phyloP scores from a whole-genome alignment of 2,797 vertebrate species.

The Rhinogobio ventralis region DNA sequence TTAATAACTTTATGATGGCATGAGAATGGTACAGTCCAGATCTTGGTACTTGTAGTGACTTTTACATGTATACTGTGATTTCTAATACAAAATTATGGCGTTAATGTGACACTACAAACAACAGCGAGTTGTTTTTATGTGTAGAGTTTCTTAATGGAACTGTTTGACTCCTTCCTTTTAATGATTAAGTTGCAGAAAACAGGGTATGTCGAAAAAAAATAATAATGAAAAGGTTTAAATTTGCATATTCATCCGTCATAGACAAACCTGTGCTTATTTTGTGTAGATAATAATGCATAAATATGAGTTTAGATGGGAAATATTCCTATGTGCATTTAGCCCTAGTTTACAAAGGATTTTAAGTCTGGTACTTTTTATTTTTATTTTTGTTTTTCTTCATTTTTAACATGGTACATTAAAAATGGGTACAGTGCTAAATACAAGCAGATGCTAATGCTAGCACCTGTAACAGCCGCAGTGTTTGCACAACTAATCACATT shows the following conservation, averaged over 20 bases:
- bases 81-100: background rate
- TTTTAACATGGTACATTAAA: slow-evolving; percentile 34
- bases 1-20: slow-evolving; percentile 10
- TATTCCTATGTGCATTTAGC: slow-evolving; percentile 49
- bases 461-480: slow-evolving; percentile 72
- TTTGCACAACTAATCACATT: slow-evolving; percentile 83
- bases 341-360: slow-evolving; percentile 44
- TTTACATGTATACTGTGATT: slow-evolving; percentile 46
- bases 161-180: slow-evolving; percentile 28
- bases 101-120: slow-evolving; percentile 44
- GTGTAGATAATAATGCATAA: slow-evolving; percentile 20
- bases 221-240: background rate
- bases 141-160: slow-evolving; percentile 11
- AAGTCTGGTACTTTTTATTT: slow-evolving; percentile 41
- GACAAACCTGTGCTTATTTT: slow-evolving; percentile 14
- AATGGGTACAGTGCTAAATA: slow-evolving; percentile 49
- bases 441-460: slow-evolving; percentile 46
- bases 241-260: background rate
- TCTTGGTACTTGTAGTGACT: slow-evolving; percentile 30
- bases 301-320: slow-evolving; percentile 31
- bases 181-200: slow-evolving; percentile 24
- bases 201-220: slow-evolving; percentile 7
- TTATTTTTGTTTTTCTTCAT: background rate
- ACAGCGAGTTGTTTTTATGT: slow-evolving; percentile 18
- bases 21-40: slow-evolving; percentile 23